phyloP scores from a whole-genome alignment of 2,113 vertebrate genomes.

The Panthera tigris region DNA sequence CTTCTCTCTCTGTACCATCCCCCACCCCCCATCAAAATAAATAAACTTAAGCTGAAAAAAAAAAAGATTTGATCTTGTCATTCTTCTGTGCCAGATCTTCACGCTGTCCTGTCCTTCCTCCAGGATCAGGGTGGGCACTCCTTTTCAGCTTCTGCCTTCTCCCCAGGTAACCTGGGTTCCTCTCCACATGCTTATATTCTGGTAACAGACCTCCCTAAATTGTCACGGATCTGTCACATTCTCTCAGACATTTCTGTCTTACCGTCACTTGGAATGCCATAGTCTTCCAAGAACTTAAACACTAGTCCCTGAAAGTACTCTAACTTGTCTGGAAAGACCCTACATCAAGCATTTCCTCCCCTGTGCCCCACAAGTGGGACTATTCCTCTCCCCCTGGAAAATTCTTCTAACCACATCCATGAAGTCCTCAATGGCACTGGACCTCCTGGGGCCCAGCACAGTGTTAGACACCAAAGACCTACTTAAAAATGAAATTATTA shows the following conservation, averaged over 20 bases:
- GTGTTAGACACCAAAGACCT: background rate
- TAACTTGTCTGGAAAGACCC: background rate
- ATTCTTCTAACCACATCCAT: background rate
- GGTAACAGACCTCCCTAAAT: background rate
- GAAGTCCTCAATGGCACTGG: background rate
- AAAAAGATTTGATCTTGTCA: background rate
- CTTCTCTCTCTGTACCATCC: too few species aligned
- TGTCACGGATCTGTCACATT: background rate
- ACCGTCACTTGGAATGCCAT: background rate
- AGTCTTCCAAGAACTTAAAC: background rate
- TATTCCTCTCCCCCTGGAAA: fast-evolving
- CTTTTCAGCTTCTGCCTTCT: background rate
- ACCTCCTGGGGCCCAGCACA: background rate
- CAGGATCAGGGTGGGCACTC: fast-evolving
- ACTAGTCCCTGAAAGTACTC: background rate
- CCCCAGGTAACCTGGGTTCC: background rate
- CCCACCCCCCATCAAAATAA: too few species aligned
- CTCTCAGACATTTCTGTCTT: background rate
- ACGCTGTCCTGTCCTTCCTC: background rate
- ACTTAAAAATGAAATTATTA: background rate
- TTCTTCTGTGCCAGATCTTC: background rate
- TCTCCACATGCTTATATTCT: fast-evolving
- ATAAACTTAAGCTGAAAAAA: too few species aligned
- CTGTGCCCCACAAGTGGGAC: too few species aligned
- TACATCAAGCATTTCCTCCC: background rate